These are phyloP conservation scores for Drosophila engyochracea DNA, from an alignment of 2,888 invertebrate species.

Conservation along the genomic window DNA sequence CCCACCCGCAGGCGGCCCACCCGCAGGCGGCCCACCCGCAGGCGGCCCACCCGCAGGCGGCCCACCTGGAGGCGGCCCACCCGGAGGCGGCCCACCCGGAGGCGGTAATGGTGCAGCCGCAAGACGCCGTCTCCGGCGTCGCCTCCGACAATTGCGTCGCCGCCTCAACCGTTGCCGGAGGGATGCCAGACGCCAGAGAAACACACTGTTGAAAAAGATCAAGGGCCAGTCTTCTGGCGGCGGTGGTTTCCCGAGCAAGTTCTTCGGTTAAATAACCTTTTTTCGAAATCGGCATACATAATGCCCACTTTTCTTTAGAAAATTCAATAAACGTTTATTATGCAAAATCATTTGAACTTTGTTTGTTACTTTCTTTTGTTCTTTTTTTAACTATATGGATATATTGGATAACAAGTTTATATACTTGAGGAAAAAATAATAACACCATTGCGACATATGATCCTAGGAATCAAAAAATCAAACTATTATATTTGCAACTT, in stretches of 20 bases:
- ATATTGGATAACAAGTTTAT: no score
- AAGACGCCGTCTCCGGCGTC: slow-evolving; percentile 9
- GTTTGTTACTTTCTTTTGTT: background rate
- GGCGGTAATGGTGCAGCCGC: background rate
- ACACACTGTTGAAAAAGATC: slow-evolving; percentile 2
- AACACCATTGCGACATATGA: no score
- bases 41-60: no score
- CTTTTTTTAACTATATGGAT: background rate
- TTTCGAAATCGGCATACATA: background rate
- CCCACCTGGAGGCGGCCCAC: background rate
- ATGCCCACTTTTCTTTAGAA: background rate
- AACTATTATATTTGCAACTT: no score
- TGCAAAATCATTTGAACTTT: background rate
- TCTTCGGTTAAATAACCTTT: slow-evolving; percentile 16
- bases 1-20: background rate
- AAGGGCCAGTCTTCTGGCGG: background rate
- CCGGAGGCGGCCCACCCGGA: background rate
- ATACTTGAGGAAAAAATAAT: no score
- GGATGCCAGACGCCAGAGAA: background rate
- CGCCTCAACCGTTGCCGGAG: background rate
- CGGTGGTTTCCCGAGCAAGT: background rate
- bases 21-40: no score
- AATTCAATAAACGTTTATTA: slow-evolving; percentile 21
- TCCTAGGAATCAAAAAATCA: no score
- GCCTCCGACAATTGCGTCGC: background rate